phyloP scores from a whole-genome alignment of 2,888 invertebrate genomes.

The Aphodius sticticus region DNA sequence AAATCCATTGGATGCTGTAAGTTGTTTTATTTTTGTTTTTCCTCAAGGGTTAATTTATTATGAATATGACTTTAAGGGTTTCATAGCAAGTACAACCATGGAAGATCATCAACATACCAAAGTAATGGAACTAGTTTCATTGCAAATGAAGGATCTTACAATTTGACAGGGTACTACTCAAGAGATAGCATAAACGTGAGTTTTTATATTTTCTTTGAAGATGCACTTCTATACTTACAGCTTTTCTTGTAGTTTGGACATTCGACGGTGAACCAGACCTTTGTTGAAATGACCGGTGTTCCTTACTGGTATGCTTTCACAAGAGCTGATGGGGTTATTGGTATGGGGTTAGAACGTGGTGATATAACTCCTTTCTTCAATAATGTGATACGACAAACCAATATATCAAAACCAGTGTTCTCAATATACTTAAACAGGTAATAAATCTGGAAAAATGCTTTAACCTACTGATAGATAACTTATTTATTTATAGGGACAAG shows the following conservation, averaged over 20 bases:
- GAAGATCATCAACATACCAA: constrained; percentile 70
- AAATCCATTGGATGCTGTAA: constrained; percentile 61
- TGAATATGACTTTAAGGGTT: constrained; percentile 60
- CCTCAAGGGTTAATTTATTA: constrained; percentile 15
- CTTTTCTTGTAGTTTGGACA: constrained; percentile 63
- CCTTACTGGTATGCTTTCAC: constrained; percentile 71
- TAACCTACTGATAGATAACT: constrained; percentile 4
- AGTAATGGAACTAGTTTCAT: constrained; percentile 67
- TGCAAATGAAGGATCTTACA: constrained; percentile 66
- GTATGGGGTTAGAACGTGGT: constrained; percentile 67
- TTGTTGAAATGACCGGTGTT: constrained; percentile 73
- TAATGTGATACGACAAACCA: constrained; percentile 66
- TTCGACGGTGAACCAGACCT: constrained; percentile 69
- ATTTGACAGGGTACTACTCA: constrained; percentile 71
- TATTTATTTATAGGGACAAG: constrained; percentile 62
- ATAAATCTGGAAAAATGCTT: constrained; percentile 17
- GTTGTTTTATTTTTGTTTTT: constrained; percentile 42
- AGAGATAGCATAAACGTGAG: constrained; percentile 70
- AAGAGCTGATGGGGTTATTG: constrained; percentile 77
- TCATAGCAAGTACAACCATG: constrained; percentile 73
- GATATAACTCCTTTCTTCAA: constrained; percentile 71
- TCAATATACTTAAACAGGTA: constrained; percentile 77
- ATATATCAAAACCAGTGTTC: constrained; percentile 65
- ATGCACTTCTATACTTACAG: background rate
- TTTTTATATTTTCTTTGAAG: constrained; percentile 15